Conservation (phyloP, 2,888 invertebrate species). For the Cheilosia vernalis region DNA sequence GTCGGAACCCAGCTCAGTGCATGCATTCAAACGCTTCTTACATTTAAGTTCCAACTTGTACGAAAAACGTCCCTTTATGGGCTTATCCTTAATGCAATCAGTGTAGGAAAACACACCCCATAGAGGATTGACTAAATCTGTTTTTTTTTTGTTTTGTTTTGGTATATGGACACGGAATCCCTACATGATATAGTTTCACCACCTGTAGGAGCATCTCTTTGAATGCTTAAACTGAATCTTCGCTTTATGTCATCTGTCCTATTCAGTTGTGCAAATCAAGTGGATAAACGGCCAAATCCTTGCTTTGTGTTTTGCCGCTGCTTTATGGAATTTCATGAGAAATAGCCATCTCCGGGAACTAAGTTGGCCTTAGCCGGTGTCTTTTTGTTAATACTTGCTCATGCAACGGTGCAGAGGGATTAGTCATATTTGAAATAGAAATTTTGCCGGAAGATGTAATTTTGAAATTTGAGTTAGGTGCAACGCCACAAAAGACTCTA, state of each 20-base stretch:
- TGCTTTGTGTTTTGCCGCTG: conserved; percentile 62
- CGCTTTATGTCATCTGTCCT: conserved; percentile 71
- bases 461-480: conserved; percentile 71
- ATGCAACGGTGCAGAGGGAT: conserved; percentile 55
- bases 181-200: conserved; percentile 67
- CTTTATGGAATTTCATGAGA: conserved; percentile 46
- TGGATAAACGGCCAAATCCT: conserved; percentile 71
- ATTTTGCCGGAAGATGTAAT: conserved; percentile 64
- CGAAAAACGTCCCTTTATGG: conserved; percentile 46
- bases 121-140: conserved; percentile 60
- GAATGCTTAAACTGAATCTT: conserved; percentile 57
- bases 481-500: conserved; percentile 59
- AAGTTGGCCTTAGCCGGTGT: conserved; percentile 61
- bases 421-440: conserved; percentile 52
- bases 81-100: conserved; percentile 75
- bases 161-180: conserved; percentile 62
- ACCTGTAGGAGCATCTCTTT: conserved; percentile 61
- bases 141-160: conserved; percentile 71
- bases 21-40: conserved; percentile 27
- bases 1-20: conserved; percentile 13
- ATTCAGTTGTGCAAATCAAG: conserved; percentile 76
- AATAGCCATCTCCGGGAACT: conserved; percentile 19
- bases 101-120: conserved; percentile 72
- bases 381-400: conserved; percentile 50
- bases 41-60: conserved; percentile 25